Evolutionary conservation across 1,140 invertebrate species (phyloP), one percentile per base, ranked within the genome.

Genomic region (Anastrepha ludens): DNA sequence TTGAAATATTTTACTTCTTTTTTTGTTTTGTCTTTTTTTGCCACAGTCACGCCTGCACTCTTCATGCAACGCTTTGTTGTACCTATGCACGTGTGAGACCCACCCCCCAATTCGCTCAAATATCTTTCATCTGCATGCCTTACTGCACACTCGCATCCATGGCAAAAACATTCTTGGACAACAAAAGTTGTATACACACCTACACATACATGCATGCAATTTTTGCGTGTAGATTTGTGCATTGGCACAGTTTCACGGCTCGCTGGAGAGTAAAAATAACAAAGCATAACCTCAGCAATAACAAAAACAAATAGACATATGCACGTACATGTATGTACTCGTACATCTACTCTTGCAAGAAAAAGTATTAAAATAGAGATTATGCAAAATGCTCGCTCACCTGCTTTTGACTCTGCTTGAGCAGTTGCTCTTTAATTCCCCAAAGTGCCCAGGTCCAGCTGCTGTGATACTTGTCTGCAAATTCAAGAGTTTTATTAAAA

Each of bases 251-350:
- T 55, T 81, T 81, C 47, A 29, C 74, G 47, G 74, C 74, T 55
- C 74, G 74, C 74, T 55, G 74, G 74, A 81, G 74, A 55, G 47
- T 81, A 55, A 81, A 81, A 81, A 81, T 55, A 81, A 81, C 44
- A 81, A 81, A 81, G 47, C 41, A 78, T 13, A 47, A 78, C 41
- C 15, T 47, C n/a, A 29, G 11, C n/a, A 67, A 17, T 5, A 67
- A 39, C 64, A 67, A 39, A 5, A 29, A 81, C 74, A 81, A 81
- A 81, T 81, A 47, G 20, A n/a, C 44, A 81, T 55, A 20, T 81
- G 17, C 41, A 62, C 60, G 0, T 7, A 11, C 47, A 17, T 81
- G 41, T 81, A 39, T 62, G 47, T 13, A 15, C 8, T 62, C 60
- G 4, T 15, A 62, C 50, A 29, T 29, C 29, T 29, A 29, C 39